These are phyloP conservation scores for Coelogynopora nodosa DNA, from an alignment of 2,888 invertebrate species.

Conservation along the genomic window DNA sequence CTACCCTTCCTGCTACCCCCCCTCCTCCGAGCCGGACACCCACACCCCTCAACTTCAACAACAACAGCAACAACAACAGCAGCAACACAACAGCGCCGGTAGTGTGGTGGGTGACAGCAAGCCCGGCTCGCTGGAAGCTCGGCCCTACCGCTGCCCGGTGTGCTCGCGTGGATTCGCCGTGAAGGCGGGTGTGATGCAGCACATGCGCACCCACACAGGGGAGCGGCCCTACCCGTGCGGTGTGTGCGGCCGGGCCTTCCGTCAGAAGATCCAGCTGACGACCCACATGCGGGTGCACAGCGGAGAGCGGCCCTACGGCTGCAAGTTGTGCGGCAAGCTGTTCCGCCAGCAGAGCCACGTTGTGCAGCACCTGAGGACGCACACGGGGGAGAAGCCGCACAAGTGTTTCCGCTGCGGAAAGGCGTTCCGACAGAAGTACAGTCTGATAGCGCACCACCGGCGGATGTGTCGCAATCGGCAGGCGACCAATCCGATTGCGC, in stretches of 20 bases:
- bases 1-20: neutral
- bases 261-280: constrained; percentile 36
- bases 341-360: constrained; percentile 43
- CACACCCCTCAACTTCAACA: neutral
- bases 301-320: constrained; percentile 41
- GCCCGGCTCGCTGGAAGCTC: neutral
- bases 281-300: constrained; percentile 42
- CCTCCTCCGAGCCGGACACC: neutral
- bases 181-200: constrained; percentile 34
- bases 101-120: neutral
- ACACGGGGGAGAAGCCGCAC: constrained; percentile 43
- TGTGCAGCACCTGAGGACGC: constrained; percentile 40
- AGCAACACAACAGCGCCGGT: neutral
- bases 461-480: constrained; percentile 38
- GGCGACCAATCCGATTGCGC: neutral
- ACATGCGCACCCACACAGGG: constrained; percentile 38
- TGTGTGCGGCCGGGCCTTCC: constrained; percentile 39
- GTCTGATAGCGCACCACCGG: constrained; percentile 39
- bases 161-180: constrained; percentile 38
- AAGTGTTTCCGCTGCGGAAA: constrained; percentile 41
- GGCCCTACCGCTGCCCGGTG: constrained; percentile 34
- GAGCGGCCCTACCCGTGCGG: constrained; percentile 39
- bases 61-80: neutral
- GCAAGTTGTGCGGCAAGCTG: constrained; percentile 40
- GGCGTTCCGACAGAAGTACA: constrained; percentile 42